These are phyloP conservation scores for Darevskia nairensis DNA, from an alignment of 2,797 vertebrate species.

Conservation along the genomic window DNA sequence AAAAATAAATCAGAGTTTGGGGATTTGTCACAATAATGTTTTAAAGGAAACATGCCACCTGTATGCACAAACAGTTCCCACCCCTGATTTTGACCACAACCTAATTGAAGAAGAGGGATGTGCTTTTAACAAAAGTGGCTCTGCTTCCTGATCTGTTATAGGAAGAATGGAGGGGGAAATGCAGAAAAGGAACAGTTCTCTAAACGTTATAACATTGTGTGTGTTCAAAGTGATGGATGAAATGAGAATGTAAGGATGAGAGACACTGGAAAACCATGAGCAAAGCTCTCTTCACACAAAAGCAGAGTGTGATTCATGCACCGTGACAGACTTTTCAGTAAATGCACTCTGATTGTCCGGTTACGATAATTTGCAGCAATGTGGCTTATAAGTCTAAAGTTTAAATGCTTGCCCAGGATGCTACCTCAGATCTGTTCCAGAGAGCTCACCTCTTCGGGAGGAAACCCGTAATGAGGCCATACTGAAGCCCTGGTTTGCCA, in stretches of 20 bases:
- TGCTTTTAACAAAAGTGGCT: not conserved
- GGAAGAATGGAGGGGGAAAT: not conserved
- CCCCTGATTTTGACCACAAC: not conserved
- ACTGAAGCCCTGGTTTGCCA: no score
- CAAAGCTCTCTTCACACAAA: constrained; percentile 14
- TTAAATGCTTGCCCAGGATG: not conserved
- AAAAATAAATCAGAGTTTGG: not conserved
- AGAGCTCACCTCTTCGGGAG: not conserved
- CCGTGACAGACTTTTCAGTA: not conserved
- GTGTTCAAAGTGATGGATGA: not conserved
- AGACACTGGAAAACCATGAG: fast-evolving
- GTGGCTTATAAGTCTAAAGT: not conserved
- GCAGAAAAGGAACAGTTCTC: not conserved
- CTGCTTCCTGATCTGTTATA: not conserved
- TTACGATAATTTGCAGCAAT: not conserved
- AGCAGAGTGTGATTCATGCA: not conserved
- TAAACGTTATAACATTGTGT: not conserved
- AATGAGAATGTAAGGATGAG: constrained; percentile 23
- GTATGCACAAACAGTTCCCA: not conserved
- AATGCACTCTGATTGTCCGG: not conserved
- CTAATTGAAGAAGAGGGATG: not conserved
- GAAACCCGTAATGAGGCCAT: not conserved
- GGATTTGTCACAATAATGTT: fast-evolving
- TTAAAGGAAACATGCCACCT: not conserved
- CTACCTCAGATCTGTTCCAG: not conserved